phyloP scores from a whole-genome alignment of 2,888 invertebrate genomes.

The Athalia rosae region DNA sequence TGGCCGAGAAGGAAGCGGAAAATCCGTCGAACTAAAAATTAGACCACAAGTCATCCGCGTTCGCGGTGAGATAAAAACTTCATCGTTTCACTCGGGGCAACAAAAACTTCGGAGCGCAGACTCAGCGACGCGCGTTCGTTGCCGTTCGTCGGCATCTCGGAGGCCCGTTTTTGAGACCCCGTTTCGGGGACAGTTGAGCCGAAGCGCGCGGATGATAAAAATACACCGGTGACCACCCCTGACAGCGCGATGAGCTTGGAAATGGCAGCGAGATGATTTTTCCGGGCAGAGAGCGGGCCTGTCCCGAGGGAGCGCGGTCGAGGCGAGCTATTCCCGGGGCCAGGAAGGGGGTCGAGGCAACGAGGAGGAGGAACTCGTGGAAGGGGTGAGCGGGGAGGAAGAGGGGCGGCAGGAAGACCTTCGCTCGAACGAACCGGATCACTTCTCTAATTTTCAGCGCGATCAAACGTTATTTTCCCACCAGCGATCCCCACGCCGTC shows the following conservation, averaged over 20 bases:
- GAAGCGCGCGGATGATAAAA: slow-evolving; percentile 36
- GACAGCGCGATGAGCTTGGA: slow-evolving; percentile 60
- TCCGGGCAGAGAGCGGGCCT: slow-evolving; percentile 52
- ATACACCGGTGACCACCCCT: slow-evolving; percentile 46
- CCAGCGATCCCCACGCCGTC: slow-evolving; percentile 48
- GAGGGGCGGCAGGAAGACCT: slow-evolving; percentile 41
- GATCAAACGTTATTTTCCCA: slow-evolving; percentile 66
- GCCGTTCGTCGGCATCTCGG: not conserved
- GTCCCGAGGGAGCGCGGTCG: slow-evolving; percentile 55
- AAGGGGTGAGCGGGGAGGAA: slow-evolving; percentile 21
- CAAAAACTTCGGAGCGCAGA: not conserved
- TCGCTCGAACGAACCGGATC: slow-evolving; percentile 54
- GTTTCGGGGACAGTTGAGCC: not conserved
- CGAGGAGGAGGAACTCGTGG: slow-evolving; percentile 25
- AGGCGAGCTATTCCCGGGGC: slow-evolving; percentile 57
- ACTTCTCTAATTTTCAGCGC: slow-evolving; percentile 68
- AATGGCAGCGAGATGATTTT: slow-evolving; percentile 63
- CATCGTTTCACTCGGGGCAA: too few species aligned
- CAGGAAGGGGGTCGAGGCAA: slow-evolving; percentile 45
- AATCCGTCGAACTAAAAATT: not conserved
- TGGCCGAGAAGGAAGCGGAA: not conserved
- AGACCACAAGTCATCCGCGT: too few species aligned
- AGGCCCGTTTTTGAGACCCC: slow-evolving; percentile 12
- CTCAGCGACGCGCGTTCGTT: not conserved
- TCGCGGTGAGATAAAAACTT: too few species aligned